Conservation (phyloP, 2,113 vertebrate genomes). For the Hippocampus mohnikei region DNA sequence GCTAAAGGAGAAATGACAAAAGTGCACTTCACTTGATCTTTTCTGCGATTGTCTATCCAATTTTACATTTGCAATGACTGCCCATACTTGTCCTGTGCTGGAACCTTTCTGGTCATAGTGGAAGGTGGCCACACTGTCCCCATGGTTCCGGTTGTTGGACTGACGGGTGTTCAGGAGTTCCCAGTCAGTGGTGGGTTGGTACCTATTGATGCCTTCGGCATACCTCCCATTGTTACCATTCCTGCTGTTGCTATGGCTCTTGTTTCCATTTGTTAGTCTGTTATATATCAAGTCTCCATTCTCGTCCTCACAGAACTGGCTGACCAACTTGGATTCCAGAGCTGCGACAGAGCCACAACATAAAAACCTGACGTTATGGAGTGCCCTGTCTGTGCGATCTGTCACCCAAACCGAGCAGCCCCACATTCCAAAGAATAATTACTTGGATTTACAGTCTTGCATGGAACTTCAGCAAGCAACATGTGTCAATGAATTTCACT, state of each 20-base stretch:
- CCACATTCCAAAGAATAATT: neutral
- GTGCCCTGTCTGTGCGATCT: neutral
- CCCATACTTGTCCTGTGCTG: constrained; percentile 36
- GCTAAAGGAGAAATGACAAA: constrained; percentile 10
- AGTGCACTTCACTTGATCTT: neutral
- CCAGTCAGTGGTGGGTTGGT: constrained; percentile 54
- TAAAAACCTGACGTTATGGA: neutral
- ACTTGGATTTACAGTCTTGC: neutral
- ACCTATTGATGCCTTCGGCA: constrained; percentile 39
- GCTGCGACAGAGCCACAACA: constrained; percentile 56
- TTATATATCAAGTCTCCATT: constrained; percentile 77
- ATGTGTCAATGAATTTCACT: neutral
- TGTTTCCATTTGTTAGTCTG: constrained; percentile 66
- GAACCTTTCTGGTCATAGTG: constrained; percentile 34
- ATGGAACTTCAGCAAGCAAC: neutral
- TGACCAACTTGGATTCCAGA: constrained; percentile 84
- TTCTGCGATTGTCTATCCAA: neutral
- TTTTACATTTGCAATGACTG: neutral
- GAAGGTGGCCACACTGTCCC: constrained; percentile 7
- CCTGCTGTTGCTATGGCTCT: constrained; percentile 46
- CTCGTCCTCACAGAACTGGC: constrained; percentile 86
- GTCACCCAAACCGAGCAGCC: neutral
- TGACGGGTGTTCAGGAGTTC: constrained; percentile 30
- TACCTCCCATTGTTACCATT: constrained; percentile 42
- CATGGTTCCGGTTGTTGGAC: neutral